phyloP scores from a whole-genome alignment of 92 coral and sea anemone species.

The Porites evermanni region DNA sequence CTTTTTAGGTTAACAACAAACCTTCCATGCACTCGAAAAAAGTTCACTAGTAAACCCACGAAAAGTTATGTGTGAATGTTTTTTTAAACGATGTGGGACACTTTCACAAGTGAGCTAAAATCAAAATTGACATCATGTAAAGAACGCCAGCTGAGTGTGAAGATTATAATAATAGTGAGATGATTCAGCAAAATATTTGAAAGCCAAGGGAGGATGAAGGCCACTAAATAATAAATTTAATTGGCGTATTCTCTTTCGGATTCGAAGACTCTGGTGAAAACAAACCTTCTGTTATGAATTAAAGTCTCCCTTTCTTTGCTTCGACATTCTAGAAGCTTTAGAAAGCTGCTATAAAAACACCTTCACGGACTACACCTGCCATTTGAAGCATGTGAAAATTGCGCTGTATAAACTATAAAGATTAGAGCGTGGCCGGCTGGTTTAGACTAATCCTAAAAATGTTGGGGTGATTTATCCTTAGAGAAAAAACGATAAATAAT shows the following conservation, averaged over 20 bases:
- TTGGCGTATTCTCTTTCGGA: neutral
- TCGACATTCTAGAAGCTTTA: neutral
- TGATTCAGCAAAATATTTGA: slow-evolving; percentile 8
- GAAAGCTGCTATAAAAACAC: neutral
- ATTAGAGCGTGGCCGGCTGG: too few relatives aligned
- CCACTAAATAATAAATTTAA: neutral
- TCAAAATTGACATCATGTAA: neutral
- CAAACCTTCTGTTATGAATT: neutral
- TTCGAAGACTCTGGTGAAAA: neutral
- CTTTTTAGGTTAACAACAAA: neutral
- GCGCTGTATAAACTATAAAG: too few relatives aligned
- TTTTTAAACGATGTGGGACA: neutral
- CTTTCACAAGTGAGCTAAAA: neutral
- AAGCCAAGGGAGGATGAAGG: neutral
- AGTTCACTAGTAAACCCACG: neutral
- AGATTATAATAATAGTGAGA: neutral
- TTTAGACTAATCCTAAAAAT: too few relatives aligned
- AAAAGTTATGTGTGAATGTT: neutral
- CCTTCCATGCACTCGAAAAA: neutral
- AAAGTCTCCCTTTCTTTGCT: neutral
- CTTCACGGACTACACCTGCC: neutral
- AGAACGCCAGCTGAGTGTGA: neutral
- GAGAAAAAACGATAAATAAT: too few relatives aligned
- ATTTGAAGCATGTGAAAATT: too few relatives aligned
- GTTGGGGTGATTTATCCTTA: too few relatives aligned